Evolutionary conservation across 2,888 invertebrate species (phyloP).

Genomic region (Minunthozetes semirufus): DNA sequence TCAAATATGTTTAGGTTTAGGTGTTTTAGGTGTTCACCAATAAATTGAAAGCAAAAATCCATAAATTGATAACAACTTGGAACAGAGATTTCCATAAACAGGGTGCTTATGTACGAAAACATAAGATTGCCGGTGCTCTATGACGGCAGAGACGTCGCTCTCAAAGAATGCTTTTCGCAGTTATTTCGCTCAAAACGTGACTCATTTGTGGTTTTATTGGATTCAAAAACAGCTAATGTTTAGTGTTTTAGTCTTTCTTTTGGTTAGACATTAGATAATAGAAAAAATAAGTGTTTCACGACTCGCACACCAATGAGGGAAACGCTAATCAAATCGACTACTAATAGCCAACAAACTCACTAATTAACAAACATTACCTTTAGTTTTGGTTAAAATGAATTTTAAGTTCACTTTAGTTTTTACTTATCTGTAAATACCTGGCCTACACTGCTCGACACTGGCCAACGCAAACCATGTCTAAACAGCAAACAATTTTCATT

Average conservation of each 20-base stretch:
- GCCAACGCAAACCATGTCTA: not conserved
- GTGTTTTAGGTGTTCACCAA: conserved; percentile 10
- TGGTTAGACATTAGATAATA: conserved; percentile 8
- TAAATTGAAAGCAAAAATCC: not conserved
- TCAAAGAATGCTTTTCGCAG: not conserved
- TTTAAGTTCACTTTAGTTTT: no score
- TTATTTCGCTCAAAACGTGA: not conserved
- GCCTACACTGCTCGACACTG: no score
- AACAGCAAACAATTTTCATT: not conserved
- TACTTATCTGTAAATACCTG: no score
- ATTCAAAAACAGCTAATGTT: not conserved
- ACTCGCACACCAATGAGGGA: not conserved
- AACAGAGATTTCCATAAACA: conserved; percentile 4
- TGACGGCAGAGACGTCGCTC: not conserved
- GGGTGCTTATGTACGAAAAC: not conserved
- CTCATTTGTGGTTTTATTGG: conserved; percentile 12
- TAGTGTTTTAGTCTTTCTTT: not conserved
- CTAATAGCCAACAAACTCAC: not conserved
- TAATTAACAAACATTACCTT: conserved; percentile 18
- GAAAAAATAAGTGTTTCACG: conserved; percentile 2
- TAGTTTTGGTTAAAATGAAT: not conserved
- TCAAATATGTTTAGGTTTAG: not conserved
- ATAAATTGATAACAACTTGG: not conserved
- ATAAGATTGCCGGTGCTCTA: not conserved
- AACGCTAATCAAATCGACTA: conserved; percentile 9